Conservation (phyloP, 2,888 invertebrate species). For the Petrolisthes manimaculis region DNA sequence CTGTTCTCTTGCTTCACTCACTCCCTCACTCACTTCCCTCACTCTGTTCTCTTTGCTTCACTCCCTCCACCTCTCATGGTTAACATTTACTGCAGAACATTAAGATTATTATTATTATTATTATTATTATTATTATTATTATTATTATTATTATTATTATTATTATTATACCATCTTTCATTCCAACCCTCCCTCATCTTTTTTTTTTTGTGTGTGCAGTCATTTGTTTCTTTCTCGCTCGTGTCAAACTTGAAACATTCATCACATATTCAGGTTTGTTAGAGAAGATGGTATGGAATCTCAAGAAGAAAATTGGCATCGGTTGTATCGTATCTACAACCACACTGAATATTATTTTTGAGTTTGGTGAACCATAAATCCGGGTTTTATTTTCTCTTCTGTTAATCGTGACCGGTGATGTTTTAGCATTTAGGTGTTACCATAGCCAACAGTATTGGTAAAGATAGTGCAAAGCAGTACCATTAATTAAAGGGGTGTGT, state of each 20-base stretch:
- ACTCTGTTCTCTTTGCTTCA: not conserved
- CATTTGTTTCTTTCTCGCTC: not conserved
- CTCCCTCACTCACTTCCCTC: not conserved
- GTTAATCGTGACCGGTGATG: too few species aligned
- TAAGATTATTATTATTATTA: not conserved
- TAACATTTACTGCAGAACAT: not conserved
- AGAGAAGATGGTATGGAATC: not conserved
- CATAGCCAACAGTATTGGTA: too few species aligned
- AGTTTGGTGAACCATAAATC: too few species aligned
- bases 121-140: slow-evolving; percentile 17
- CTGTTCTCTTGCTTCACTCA: too few species aligned
- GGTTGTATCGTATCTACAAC: too few species aligned
- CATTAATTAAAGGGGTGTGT: too few species aligned
- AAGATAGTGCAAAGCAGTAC: too few species aligned
- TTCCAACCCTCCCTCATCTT: not conserved
- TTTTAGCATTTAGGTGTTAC: too few species aligned
- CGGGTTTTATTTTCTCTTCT: too few species aligned
- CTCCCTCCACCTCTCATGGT: not conserved
- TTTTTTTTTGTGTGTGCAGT: not conserved
- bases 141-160: not conserved
- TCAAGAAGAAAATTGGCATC: too few species aligned
- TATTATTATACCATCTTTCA: not conserved
- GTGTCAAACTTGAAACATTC: not conserved
- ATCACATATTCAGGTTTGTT: not conserved
- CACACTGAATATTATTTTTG: too few species aligned